Evolutionary conservation across 2,113 vertebrate genomes (phyloP), one percentile per base, ranked within the genome.

Genomic region (Rattus rattus): DNA sequence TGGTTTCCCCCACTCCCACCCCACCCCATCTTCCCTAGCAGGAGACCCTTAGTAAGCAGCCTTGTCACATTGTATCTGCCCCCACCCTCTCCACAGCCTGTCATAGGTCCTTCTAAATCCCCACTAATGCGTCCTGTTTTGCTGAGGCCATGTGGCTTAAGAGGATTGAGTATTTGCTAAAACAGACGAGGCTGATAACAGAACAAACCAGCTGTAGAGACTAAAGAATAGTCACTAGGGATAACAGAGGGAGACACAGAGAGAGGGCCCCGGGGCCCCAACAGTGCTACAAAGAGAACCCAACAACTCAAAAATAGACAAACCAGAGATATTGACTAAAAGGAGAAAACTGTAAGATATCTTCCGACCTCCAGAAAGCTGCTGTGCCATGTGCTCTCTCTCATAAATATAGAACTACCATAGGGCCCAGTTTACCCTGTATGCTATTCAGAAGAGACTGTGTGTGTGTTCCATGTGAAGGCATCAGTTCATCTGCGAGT

Each of bases 101-200:
- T 92, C 96, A 91, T 36, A 63, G 56, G 87, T 72, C 22, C 73
- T 69, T 81, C n/a, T 86, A 94, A 97, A 97, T 97, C 97, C 92
- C 30, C 56, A 24, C 92, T 97, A 97, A 97, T 95, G 91, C 95
- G 90, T 81, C 63, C 69, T 92, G 22, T 96, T 93, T 88, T 94
- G 92, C 97, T 96, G 97, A 97, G 94, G 79, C 84, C 49, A 85
- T 56, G 87, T 80, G 90, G 67, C 52, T 77, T 97, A 97, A 97
- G 96, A 91, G 92, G 97, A 97, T 97, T 93, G 56, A 86, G 52
- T 94, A 85, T 95, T 95, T 96, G 94, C 76, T 95, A 94, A 95
- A 85, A 84, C 77, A 84, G 89, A 94, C 49, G 52, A 28, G 72
- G 87, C 79, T 30, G 9, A 87, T 79, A 63, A 77, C 81, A 89